Percentiles rank a stretch among this genome's conserved stretches.
Evolutionary conservation across 1,140 invertebrate species (phyloP).

Genomic region (Pinna nobilis): DNA sequence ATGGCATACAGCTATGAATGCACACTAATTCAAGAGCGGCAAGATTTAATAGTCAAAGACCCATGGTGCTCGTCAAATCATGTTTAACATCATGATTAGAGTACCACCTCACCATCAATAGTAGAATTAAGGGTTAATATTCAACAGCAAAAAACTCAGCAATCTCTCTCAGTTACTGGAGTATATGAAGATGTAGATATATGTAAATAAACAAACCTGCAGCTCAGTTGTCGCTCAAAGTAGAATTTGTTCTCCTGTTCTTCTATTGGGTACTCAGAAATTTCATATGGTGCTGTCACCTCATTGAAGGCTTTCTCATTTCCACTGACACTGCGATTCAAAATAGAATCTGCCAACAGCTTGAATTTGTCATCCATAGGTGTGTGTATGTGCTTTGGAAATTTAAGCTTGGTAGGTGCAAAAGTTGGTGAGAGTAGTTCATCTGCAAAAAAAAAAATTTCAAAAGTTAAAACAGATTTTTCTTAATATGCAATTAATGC

Average conservation of each 20-base stretch:
- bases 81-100: no score
- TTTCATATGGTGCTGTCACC: slow-evolving; percentile 83
- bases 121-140: no score
- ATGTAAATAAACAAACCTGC: slow-evolving; percentile 53
- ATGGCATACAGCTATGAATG: no score
- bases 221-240: slow-evolving; percentile 91
- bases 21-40: no score
- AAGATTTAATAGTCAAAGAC: no score
- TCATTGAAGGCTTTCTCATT: slow-evolving; percentile 29
- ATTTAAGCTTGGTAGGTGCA: slow-evolving; percentile 57
- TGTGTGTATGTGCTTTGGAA: slow-evolving; percentile 56
- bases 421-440: slow-evolving; percentile 44
- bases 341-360: slow-evolving; percentile 55
- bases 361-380: slow-evolving; percentile 62
- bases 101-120: no score
- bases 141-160: no score
- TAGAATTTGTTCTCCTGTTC: slow-evolving; percentile 95
- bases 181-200: no score
- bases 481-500: background rate
- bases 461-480: slow-evolving; percentile 4
- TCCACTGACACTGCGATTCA: slow-evolving; percentile 45
- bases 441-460: slow-evolving; percentile 19
- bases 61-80: no score
- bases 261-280: slow-evolving; percentile 97
- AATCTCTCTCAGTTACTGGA: no score